These are phyloP conservation scores for Seriola quinqueradiata DNA, from an alignment of 2,113 vertebrate species.

Conservation along the genomic window DNA sequence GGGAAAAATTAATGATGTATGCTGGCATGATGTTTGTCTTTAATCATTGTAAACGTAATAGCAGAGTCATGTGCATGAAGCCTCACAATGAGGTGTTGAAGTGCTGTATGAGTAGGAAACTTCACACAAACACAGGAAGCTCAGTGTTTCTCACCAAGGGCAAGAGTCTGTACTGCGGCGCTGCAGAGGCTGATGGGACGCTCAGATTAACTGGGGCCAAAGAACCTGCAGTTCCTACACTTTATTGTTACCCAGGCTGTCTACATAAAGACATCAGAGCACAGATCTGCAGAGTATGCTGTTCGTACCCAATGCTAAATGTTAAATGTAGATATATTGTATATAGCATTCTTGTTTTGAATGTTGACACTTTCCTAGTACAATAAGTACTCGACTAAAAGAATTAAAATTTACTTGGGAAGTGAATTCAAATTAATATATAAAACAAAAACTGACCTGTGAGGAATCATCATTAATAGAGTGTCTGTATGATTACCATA, in stretches of 20 bases:
- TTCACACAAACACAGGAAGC: constrained; percentile 88
- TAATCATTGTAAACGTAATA: constrained; percentile 76
- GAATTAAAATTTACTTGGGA: neutral
- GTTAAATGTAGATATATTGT: constrained; percentile 26
- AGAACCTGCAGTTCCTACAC: constrained; percentile 67
- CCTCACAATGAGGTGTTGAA: constrained; percentile 85
- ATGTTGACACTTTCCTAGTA: neutral
- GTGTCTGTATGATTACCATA: neutral
- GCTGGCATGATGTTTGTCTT: constrained; percentile 67
- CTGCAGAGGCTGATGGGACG: constrained; percentile 73
- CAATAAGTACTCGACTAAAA: neutral
- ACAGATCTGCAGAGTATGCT: constrained; percentile 19
- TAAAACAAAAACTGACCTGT: neutral
- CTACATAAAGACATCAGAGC: constrained; percentile 31
- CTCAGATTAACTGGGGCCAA: constrained; percentile 79
- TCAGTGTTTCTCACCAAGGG: constrained; percentile 77
- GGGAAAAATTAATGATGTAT: constrained; percentile 62
- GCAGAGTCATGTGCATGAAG: constrained; percentile 67
- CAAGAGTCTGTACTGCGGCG: constrained; percentile 67
- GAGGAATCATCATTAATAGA: neutral
- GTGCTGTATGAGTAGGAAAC: constrained; percentile 83
- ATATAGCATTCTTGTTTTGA: neutral
- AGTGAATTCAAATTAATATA: neutral
- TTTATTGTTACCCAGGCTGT: constrained; percentile 57
- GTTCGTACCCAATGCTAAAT: constrained; percentile 20